Evolutionary conservation across 2,797 vertebrate genomes (phyloP).

Genomic region (Lithobates pipiens): DNA sequence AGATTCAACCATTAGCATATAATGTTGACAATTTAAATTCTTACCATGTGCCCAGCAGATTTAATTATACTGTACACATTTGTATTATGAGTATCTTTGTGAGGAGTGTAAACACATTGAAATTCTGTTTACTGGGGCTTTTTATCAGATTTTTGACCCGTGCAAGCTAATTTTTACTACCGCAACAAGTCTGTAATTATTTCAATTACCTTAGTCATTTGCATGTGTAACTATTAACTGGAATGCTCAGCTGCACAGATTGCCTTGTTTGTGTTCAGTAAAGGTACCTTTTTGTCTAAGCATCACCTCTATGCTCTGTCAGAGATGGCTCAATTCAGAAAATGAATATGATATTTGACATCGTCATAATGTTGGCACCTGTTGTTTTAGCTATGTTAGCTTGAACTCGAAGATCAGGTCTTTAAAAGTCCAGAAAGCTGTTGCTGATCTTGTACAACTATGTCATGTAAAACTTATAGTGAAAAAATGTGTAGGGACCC

Average conservation of each 20-base stretch:
- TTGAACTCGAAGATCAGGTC: background rate
- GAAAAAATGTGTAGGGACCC: background rate
- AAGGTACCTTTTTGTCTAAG: slow-evolving; percentile 42
- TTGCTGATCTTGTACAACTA: background rate
- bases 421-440: background rate
- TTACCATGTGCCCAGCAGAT: slow-evolving; percentile 35
- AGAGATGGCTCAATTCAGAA: slow-evolving; percentile 14
- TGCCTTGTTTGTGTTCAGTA: slow-evolving; percentile 44
- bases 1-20: slow-evolving; percentile 49
- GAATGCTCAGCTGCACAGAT: slow-evolving; percentile 11
- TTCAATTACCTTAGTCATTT: slow-evolving; percentile 66
- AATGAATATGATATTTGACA: slow-evolving; percentile 19
- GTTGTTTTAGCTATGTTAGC: slow-evolving; percentile 21
- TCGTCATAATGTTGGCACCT: slow-evolving; percentile 29
- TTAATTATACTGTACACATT: slow-evolving; percentile 52
- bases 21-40: slow-evolving; percentile 57
- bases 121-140: slow-evolving; percentile 51
- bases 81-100: slow-evolving; percentile 35
- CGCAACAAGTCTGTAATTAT: slow-evolving; percentile 67
- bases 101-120: slow-evolving; percentile 49
- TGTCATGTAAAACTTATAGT: background rate
- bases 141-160: slow-evolving; percentile 56
- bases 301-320: slow-evolving; percentile 19
- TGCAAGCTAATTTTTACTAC: slow-evolving; percentile 68
- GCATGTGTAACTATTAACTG: slow-evolving; percentile 44